Percentiles rank a stretch among this genome's conserved stretches.
Evolutionary conservation across 2,113 vertebrate species (phyloP).

Genomic region (Aix galericulata): DNA sequence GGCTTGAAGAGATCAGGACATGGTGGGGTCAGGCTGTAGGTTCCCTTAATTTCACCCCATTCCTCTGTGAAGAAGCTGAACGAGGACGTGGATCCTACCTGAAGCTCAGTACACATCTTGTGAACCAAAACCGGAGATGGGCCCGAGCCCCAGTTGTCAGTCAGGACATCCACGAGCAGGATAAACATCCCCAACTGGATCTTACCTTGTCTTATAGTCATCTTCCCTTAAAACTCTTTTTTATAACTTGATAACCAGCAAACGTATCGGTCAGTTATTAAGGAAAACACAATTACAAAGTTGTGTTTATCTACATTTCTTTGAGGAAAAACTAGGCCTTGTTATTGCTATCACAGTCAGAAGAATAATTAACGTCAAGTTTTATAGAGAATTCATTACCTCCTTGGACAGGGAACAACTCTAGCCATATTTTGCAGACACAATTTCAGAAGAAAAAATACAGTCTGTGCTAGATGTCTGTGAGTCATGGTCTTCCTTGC

Average conservation of each 20-base stretch:
- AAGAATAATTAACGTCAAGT: background rate
- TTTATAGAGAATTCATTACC: background rate
- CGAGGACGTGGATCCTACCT: rapidly evolving
- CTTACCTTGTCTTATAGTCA: background rate
- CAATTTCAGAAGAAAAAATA: background rate
- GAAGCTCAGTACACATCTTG: background rate
- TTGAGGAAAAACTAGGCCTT: background rate
- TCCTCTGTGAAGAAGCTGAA: background rate
- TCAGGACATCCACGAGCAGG: rapidly evolving
- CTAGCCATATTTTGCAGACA: background rate
- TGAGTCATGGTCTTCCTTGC: background rate
- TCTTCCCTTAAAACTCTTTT: background rate
- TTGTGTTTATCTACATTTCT: background rate
- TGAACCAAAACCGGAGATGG: background rate
- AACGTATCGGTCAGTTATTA: background rate
- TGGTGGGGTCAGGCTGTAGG: background rate
- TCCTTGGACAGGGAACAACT: background rate
- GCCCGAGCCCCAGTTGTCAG: background rate
- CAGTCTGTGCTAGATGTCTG: background rate
- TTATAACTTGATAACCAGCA: background rate
- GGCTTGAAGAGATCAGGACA: background rate
- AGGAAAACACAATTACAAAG: background rate
- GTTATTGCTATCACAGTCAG: background rate
- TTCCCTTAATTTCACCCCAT: background rate
- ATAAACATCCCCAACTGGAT: background rate